A percentile compares a stretch with the other conserved stretches of the same genome.
phyloP scores from a whole-genome alignment of 2,113 vertebrate genomes.

The Oxygymnocypris stewartii region DNA sequence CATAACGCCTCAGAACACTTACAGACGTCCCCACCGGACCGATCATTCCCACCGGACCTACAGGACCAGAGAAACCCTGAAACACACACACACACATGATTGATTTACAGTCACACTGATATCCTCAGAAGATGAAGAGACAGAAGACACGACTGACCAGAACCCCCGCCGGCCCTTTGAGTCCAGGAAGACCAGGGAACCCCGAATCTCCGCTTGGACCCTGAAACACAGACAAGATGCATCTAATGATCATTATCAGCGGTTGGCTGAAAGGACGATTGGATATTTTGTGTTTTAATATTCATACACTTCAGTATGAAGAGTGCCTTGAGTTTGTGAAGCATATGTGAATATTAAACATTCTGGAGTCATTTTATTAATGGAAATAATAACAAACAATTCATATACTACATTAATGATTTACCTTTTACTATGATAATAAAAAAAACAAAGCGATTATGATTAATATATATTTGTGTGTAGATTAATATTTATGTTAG shows the following conservation, averaged over 20 bases:
- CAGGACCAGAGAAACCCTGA: slow-evolving; percentile 87
- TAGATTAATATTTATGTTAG: no score
- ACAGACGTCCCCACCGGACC: slow-evolving; percentile 88
- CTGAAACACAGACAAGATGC: slow-evolving; percentile 67
- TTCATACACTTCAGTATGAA: no score
- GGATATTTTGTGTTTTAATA: no score
- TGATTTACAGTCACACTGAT: slow-evolving; percentile 5
- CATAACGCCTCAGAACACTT: slow-evolving; percentile 63
- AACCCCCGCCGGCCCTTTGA: slow-evolving; percentile 86
- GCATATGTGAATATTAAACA: not conserved
- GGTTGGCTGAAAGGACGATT: no score
- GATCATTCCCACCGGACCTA: slow-evolving; percentile 85
- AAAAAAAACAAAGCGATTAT: no score
- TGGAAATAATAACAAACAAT: no score
- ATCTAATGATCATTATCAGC: not conserved
- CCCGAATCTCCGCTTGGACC: slow-evolving; percentile 88
- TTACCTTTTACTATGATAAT: no score
- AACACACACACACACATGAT: slow-evolving; percentile 50
- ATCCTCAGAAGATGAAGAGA: slow-evolving; percentile 43
- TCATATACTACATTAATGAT: no score
- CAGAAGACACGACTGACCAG: slow-evolving; percentile 75
- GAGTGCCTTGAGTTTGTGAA: not conserved
- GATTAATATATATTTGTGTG: not conserved
- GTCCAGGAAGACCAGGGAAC: slow-evolving; percentile 82
- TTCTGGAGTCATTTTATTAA: not conserved